phyloP scores from a whole-genome alignment of 1,140 invertebrate genomes.

The Halesus radiatus region DNA sequence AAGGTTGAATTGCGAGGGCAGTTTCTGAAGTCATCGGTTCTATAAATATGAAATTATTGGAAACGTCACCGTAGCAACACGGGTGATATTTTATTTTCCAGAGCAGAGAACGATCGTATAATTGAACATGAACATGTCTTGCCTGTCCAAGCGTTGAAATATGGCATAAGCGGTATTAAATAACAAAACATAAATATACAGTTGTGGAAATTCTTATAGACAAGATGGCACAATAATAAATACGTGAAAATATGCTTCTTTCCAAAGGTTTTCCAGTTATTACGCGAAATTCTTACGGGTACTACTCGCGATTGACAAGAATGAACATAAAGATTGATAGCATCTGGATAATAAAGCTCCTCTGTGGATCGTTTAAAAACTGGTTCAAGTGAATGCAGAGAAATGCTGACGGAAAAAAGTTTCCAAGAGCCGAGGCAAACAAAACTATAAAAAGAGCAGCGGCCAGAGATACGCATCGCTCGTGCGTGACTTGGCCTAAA shows the following conservation, averaged over 20 bases:
- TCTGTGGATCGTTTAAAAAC: slow-evolving; percentile 1
- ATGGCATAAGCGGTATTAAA: too few species aligned
- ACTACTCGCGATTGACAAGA: background rate
- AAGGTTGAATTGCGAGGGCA: background rate
- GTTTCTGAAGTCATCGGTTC: background rate
- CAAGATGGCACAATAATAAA: too few species aligned
- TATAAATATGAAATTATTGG: background rate
- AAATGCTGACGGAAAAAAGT: background rate
- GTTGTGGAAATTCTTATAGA: too few species aligned
- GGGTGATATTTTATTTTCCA: too few species aligned
- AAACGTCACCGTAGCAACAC: background rate
- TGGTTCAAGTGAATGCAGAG: slow-evolving; percentile 9
- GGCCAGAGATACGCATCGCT: slow-evolving; percentile 3
- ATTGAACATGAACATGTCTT: too few species aligned
- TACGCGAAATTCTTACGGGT: too few species aligned
- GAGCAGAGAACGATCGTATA: too few species aligned
- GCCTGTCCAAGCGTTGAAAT: too few species aligned
- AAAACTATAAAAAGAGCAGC: background rate
- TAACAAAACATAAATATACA: too few species aligned
- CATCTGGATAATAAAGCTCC: background rate
- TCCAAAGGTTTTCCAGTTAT: too few species aligned
- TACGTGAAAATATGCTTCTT: too few species aligned
- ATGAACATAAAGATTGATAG: background rate
- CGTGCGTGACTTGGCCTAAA: slow-evolving; percentile 21
- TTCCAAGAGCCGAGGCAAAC: background rate